These are phyloP conservation scores for Hyalella azteca DNA, from an alignment of 2,888 invertebrate genomes.

Conservation along the genomic window DNA sequence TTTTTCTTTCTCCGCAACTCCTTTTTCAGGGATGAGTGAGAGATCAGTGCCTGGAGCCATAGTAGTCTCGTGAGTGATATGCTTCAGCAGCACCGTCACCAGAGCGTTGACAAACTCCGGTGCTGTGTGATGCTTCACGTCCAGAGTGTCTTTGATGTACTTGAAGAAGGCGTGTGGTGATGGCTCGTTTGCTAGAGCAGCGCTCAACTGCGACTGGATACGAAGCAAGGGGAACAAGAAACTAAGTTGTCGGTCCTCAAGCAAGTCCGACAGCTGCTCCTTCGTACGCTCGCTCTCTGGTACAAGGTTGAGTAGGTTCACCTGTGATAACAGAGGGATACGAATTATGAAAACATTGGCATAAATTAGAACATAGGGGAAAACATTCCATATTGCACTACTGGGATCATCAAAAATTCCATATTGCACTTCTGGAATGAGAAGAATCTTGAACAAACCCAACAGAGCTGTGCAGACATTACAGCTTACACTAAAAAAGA, in stretches of 20 bases:
- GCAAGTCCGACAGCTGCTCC: conserved; percentile 77
- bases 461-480: no score
- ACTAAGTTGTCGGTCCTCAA: conserved; percentile 84
- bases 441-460: no score
- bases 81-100: conserved; percentile 78
- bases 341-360: no score
- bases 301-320: conserved; percentile 77
- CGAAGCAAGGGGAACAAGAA: conserved; percentile 87
- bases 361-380: no score
- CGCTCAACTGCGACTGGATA: conserved; percentile 86
- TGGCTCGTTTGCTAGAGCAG: conserved; percentile 79
- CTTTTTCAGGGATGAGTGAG: conserved; percentile 72
- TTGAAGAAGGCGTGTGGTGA: conserved; percentile 86
- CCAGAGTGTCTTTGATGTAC: conserved; percentile 92
- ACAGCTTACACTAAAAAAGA: no score
- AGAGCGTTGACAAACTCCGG: conserved; percentile 88
- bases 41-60: conserved; percentile 67
- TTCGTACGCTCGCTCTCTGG: conserved; percentile 83
- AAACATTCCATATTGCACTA: no score
- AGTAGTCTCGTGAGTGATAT: conserved; percentile 75
- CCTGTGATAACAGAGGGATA: no score
- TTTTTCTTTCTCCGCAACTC: conserved; percentile 77
- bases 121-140: conserved; percentile 80
- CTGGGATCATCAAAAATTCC: no score
- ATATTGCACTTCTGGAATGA: no score